Conservation (phyloP, 2,113 vertebrate genomes). For the Rhinopomastus cyanomelas region DNA sequence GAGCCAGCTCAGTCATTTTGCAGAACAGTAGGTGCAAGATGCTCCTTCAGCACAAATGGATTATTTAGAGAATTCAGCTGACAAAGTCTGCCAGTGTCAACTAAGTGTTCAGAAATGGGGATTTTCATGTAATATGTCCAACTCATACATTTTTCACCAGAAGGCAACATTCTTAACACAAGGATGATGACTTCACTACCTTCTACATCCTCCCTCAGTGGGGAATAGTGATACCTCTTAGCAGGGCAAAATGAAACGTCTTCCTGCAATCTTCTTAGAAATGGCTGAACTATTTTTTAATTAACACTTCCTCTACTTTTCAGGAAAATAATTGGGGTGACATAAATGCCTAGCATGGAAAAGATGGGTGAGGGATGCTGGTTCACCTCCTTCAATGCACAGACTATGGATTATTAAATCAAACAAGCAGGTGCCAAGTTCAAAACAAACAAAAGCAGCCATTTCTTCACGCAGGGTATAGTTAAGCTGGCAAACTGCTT, state of each 20-base stretch:
- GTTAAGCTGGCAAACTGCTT: neutral
- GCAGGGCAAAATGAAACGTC: neutral
- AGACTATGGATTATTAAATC: conserved; percentile 3
- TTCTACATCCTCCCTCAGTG: neutral
- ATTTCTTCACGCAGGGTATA: conserved; percentile 5
- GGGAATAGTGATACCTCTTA: neutral
- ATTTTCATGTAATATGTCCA: neutral
- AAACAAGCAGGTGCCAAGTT: conserved; percentile 55
- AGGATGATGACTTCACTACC: neutral
- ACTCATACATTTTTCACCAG: neutral
- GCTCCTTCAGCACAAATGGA: neutral
- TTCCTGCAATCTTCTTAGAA: conserved; percentile 36
- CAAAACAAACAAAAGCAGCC: conserved; percentile 19
- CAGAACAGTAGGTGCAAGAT: neutral
- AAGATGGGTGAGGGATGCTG: neutral
- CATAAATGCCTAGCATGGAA: neutral
- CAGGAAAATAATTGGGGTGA: conserved; percentile 15
- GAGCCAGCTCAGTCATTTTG: neutral
- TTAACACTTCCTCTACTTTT: conserved; percentile 25
- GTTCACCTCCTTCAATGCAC: neutral
- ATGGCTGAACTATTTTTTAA: conserved; percentile 44
- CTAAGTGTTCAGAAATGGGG: neutral
- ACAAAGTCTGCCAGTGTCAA: neutral
- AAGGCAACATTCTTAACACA: neutral
- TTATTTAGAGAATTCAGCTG: neutral